These are phyloP conservation scores for Crypturellus tataupa DNA, from an alignment of 2,797 vertebrate genomes.

Conservation along the genomic window DNA sequence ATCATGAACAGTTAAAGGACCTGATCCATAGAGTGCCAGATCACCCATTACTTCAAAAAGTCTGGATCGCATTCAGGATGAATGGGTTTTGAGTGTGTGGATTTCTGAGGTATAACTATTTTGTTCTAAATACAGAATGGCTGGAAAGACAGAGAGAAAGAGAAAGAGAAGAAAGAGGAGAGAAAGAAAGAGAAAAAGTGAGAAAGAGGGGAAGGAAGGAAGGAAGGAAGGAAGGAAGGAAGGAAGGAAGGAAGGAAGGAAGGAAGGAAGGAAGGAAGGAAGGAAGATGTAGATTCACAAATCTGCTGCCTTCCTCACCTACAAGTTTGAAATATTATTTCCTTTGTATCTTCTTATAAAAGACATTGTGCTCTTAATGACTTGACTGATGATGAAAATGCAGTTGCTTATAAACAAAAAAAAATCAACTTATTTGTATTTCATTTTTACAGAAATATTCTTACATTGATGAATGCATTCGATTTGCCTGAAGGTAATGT, in stretches of 20 bases:
- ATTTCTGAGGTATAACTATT: neutral
- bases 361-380: neutral
- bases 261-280: neutral
- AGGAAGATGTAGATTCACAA: neutral
- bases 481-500: constrained; percentile 86
- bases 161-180: too few species aligned
- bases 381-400: neutral
- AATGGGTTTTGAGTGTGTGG: neutral
- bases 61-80: neutral
- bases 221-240: too few species aligned
- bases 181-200: too few species aligned
- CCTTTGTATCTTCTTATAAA: neutral
- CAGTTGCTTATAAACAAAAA: neutral
- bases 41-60: neutral
- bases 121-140: neutral
- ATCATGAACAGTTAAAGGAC: neutral
- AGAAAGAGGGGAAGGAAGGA: too few species aligned
- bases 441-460: constrained; percentile 86
- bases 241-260: too few species aligned
- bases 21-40: neutral
- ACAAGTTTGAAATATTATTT: neutral
- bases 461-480: constrained; percentile 88
- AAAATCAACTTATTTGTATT: neutral
- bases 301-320: neutral
- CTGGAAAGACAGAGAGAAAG: too few species aligned